Evolutionary conservation across 2,797 vertebrate species (phyloP), one percentile per base, ranked within the genome.

Genomic region (Rousettus madagascariensis): DNA sequence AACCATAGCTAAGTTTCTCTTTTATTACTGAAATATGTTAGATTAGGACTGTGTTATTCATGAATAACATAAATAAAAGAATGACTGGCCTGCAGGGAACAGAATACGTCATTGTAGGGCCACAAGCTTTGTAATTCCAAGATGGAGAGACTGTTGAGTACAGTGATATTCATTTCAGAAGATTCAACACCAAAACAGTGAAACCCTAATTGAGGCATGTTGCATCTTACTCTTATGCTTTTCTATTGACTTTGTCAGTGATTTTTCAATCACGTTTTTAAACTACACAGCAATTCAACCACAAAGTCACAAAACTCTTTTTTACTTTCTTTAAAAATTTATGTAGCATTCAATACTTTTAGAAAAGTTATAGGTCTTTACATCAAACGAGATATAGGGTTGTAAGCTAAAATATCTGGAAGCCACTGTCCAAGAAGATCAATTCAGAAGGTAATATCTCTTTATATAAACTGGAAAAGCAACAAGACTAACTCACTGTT

Each of bases 281-380:
- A 77, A 43, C 55, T 92, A n/a, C 41, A 55, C 30, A 82, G 68
- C 51, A 83, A n/a, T 22, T 93, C 59, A 26, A 86, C 33, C 49
- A 95, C 72, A 92, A 61, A 90, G 69, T 85, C 57, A 92, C 72
- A 90, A 65, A 91, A 90, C 11, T 53, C 17, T 6, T 55, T 80
- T 41, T 68, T 79, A 41, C 66, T 72, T 5, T 65, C 41, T 82
- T 93, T 77, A 91, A 90, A 92, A 69, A 90, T 92, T 86, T 92
- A 86, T n/a, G 41, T 93, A 79, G 2, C 77, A 74, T 59, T 85
- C 55, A 38, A 33, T 16, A 85, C n/a, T 79, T 85, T 84, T 80
- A 74, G 65, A 55, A 94, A 94, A 91, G 13, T 77, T 4, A 2
- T 65, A 63, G n/a, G 15, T 86, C 59, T 96, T 38, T 79, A 69